Conservation (phyloP, 2,888 invertebrate genomes). For the Zaprionus obscuricornis region DNA sequence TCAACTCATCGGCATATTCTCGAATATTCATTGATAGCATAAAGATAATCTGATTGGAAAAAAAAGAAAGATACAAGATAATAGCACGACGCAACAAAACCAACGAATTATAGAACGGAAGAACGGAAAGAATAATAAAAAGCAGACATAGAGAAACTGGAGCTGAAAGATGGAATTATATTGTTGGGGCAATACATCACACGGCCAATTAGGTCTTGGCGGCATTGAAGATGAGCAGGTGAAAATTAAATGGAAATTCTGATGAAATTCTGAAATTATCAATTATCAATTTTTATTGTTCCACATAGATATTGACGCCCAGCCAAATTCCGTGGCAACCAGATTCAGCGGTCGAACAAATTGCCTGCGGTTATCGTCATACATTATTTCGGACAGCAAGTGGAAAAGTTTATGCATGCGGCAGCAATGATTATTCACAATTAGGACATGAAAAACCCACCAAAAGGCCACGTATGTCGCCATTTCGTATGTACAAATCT, state of each 20-base stretch:
- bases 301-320: constrained; percentile 86
- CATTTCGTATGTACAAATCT: constrained; percentile 85
- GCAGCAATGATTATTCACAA: constrained; percentile 96
- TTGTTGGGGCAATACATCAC: constrained; percentile 90
- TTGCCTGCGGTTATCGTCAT: constrained; percentile 92
- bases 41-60: constrained; percentile 7
- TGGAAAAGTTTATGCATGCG: constrained; percentile 95
- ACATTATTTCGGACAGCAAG: constrained; percentile 90
- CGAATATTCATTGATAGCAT: constrained; percentile 47
- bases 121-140: not conserved
- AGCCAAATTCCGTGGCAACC: constrained; percentile 86
- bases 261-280: not conserved
- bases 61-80: not conserved
- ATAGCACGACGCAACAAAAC: constrained; percentile 11
- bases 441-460: constrained; percentile 89
- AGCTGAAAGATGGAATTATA: constrained; percentile 84
- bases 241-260: constrained; percentile 13
- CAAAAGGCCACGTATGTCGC: constrained; percentile 88
- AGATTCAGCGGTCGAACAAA: constrained; percentile 85
- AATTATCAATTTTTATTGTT: not conserved
- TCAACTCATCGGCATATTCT: constrained; percentile 33
- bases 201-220: constrained; percentile 91
- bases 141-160: not conserved
- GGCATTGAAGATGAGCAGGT: constrained; percentile 89
- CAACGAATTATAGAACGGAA: not conserved